These are phyloP conservation scores for Arizona elegans DNA, from an alignment of 2,113 vertebrate species.

Conservation along the genomic window DNA sequence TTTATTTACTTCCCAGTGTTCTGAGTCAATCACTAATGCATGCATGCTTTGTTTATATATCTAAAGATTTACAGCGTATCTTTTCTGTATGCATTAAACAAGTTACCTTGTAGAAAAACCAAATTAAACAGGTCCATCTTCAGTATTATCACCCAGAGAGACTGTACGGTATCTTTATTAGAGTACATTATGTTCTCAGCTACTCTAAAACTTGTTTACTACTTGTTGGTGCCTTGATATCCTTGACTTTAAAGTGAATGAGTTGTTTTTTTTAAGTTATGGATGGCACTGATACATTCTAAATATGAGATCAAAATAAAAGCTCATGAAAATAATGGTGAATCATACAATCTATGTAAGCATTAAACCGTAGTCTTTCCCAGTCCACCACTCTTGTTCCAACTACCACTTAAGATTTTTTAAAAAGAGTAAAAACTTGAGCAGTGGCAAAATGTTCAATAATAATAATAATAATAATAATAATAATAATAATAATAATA, in stretches of 20 bases:
- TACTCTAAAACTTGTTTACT: not conserved
- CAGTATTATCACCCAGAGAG: not conserved
- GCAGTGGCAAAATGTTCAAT: not conserved
- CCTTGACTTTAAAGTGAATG: not conserved
- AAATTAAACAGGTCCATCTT: not conserved
- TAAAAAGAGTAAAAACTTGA: not conserved
- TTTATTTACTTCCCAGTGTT: not conserved
- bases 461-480: too few species aligned
- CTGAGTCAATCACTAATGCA: slow-evolving; percentile 3
- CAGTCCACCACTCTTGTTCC: not conserved
- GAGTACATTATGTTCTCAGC: not conserved
- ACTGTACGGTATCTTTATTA: not conserved
- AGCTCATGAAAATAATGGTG: not conserved
- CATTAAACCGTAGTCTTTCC: not conserved
- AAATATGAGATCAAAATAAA: not conserved
- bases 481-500: too few species aligned
- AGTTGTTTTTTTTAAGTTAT: not conserved
- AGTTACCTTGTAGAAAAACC: not conserved
- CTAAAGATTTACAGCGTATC: not conserved
- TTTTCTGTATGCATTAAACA: not conserved
- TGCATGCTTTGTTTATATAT: not conserved
- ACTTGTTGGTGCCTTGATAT: not conserved
- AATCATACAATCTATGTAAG: not conserved
- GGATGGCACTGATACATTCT: not conserved
- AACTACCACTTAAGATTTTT: not conserved